Evolutionary conservation across 2,113 vertebrate genomes (phyloP).

Genomic region (Semnornis frantzii): DNA sequence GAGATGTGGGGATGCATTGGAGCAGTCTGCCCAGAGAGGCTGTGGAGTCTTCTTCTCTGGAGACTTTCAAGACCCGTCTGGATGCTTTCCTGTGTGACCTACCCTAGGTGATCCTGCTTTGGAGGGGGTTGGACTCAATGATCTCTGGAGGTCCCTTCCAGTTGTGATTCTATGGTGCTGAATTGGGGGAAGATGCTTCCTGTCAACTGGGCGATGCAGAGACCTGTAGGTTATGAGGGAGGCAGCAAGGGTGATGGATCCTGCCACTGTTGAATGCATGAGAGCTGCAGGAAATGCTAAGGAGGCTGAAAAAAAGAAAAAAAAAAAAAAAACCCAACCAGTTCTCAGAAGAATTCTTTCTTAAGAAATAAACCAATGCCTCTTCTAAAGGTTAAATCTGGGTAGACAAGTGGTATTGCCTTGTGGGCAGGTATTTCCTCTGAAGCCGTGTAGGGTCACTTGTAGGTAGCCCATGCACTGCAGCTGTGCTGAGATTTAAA

Average conservation of each 20-base stretch:
- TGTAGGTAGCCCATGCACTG: fast-evolving
- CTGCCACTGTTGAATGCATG: not conserved
- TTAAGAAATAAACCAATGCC: not conserved
- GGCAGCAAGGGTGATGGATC: not conserved
- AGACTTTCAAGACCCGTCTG: too few species aligned
- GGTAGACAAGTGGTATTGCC: not conserved
- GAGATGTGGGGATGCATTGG: too few species aligned
- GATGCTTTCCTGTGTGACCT: too few species aligned
- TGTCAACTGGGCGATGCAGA: not conserved
- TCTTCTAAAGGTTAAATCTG: not conserved
- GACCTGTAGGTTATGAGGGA: not conserved
- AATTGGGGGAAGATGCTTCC: fast-evolving
- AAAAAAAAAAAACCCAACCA: not conserved
- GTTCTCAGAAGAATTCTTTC: not conserved
- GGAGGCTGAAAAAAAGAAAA: not conserved
- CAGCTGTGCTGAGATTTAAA: not conserved
- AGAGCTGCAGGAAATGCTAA: not conserved
- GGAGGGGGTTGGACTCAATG: too few species aligned
- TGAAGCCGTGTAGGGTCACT: not conserved
- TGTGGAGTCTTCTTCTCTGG: too few species aligned
- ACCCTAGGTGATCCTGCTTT: too few species aligned
- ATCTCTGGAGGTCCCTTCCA: too few species aligned
- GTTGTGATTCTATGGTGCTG: too few species aligned
- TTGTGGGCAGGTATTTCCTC: not conserved
- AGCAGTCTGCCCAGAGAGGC: too few species aligned